Evolutionary conservation across 2,888 invertebrate species (phyloP), one percentile per base, ranked within the genome.

Genomic region (Noctua janthe): DNA sequence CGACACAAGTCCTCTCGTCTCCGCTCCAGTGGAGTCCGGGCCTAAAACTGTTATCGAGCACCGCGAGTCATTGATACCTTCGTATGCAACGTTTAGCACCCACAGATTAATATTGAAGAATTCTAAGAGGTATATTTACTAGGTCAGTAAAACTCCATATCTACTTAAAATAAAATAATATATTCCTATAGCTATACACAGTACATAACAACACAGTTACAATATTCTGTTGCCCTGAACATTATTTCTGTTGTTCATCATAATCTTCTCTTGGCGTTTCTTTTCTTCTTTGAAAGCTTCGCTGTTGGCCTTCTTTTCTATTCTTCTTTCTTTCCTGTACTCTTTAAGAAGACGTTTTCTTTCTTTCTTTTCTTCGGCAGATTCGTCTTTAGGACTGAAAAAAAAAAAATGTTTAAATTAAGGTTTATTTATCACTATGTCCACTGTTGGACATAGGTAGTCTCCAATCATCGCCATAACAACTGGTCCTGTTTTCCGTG

Each of bases 231-330:
- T 98, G 75, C 98, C 98, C 92, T 98, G 98, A 83, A 98, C 95
- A 93, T 98, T 98, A 91, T 97, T 97, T 92, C 96, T 98, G 90
- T 98, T 98, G 93, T 99, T 99, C 84, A 98, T 94, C 91, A 98
- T 95, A 72, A 98, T 98, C 93, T 98, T 98, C 92, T 98, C 98
- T 92, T 98, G 98, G 7, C 98, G 96, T 91, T 98, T 98, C 95
- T 98, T 98, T 92, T 99, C 99, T 89, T 99, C 98, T 92, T 98
- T 99, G 93, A 99, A 99, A 0, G 98, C 99, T 59, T 97, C 97
- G 20, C 97, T 97, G 92, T 99, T 99, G 0, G 98, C 98, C 93
- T 99, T 99, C 95, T 98, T 98, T 93, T 99, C 99, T 75, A 98
- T 92, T 92, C 99, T 97, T 85, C 99, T 97, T 91, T 99, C 98